These are phyloP conservation scores for Atethmia centrago DNA, from an alignment of 2,888 invertebrate species.

Conservation along the genomic window DNA sequence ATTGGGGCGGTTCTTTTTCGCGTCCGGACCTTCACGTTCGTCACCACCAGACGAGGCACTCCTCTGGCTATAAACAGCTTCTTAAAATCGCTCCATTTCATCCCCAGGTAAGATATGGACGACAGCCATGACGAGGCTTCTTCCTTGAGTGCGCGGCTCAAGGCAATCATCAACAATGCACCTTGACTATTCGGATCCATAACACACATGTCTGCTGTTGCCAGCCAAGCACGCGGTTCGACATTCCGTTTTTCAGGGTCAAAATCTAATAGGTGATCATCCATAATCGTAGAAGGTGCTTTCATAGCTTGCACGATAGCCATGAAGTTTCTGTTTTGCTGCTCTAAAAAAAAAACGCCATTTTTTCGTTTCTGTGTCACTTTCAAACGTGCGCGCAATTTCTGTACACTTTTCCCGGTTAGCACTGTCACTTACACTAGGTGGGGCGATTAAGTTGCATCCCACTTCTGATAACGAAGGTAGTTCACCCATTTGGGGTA, in stretches of 20 bases:
- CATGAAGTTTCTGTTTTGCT: conserved; percentile 11
- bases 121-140: background rate
- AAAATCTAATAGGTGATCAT: background rate
- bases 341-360: conserved; percentile 3
- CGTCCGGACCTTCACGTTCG: too few relatives aligned
- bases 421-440: background rate
- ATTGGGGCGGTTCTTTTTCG: too few relatives aligned
- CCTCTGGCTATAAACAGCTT: too few relatives aligned
- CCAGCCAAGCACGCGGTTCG: background rate
- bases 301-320: background rate
- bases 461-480: background rate
- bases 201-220: background rate
- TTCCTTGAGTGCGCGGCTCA: conserved; percentile 1
- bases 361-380: background rate
- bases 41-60: too few relatives aligned
- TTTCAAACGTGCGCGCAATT: background rate
- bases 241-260: background rate
- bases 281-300: background rate
- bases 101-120: too few relatives aligned
- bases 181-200: conserved; percentile 4
- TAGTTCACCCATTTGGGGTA: too few relatives aligned
- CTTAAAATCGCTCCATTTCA: too few relatives aligned
- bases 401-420: background rate
- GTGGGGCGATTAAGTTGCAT: background rate
- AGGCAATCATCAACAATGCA: conserved; percentile 1